Base-by-base conservation (phyloP, 2,113 vertebrate genomes). In the Stigmatopora nigra region DNA sequence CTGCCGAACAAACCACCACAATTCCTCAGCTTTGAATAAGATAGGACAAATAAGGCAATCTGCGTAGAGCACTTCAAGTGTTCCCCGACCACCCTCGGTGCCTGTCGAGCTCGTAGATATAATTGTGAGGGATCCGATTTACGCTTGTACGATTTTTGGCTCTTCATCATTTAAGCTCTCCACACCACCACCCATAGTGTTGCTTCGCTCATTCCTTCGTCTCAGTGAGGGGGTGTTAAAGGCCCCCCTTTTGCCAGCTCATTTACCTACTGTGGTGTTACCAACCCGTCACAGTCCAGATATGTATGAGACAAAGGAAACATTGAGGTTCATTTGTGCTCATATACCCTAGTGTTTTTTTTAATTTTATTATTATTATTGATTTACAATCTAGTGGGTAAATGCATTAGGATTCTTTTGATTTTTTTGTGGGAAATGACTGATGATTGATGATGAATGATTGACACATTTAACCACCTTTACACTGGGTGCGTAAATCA, bases 91-190 rank as follows among this genome's bases (percentile, higher is more conserved):
- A 89, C 89, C 89, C 78, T 58, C 52, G 73, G 88, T 90, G 93
- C 92, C 92, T 97, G 96, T 95, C 96, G 93, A 87, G 85, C 91
- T 93, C 87, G 88, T 90, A 90, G 90, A 91, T 93, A 93, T 99
- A 99, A 99, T 99, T 97, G 95, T 96, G 94, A 99, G 93, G 92
- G 94, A 99, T 99, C 92, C 81, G 93, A 94, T 97, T 98, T 95
- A 91, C 91, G 86, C 66, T 81, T 82, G 86, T 89, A 49, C 75
- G 77, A 80, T 82, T 70, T 70, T 91, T 89, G 88, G 65, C 90
- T 87, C 91, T 94, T 94, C 90, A 92, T 95, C 92, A 92, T 90
- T 86, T 71, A 84, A 88, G 88, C 90, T 87, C 11, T 60, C 62
- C 55, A 52, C 31, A 60, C 68, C 60, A 36, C 61, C 65, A 63